phyloP scores from a whole-genome alignment of 2,113 vertebrate genomes.

The Nothocercus nigrocapillus region DNA sequence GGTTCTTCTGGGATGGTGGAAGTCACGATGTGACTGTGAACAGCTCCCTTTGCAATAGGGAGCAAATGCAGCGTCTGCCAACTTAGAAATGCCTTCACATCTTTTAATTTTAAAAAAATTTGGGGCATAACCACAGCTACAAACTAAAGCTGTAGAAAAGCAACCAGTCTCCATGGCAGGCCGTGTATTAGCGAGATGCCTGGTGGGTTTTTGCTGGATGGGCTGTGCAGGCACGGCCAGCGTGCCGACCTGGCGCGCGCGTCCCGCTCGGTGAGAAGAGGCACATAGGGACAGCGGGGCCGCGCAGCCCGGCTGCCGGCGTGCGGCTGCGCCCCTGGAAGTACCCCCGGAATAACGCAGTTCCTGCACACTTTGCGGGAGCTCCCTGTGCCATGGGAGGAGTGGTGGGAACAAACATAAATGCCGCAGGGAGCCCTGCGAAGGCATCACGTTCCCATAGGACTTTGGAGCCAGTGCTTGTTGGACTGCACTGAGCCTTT shows the following conservation, averaged over 20 bases:
- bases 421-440: background rate
- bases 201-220: fast-evolving
- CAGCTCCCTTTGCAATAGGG: background rate
- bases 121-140: background rate
- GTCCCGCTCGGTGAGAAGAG: background rate
- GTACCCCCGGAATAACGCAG: background rate
- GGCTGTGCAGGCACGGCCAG: fast-evolving
- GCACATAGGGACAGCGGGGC: fast-evolving
- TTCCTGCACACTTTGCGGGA: background rate
- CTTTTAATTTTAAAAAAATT: background rate
- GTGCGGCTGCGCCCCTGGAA: no score
- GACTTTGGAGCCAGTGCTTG: background rate
- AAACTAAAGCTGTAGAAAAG: fast-evolving
- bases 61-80: background rate
- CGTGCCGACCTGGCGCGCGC: background rate
- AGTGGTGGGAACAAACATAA: fast-evolving
- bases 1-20: background rate
- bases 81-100: fast-evolving
- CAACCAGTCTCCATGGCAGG: background rate
- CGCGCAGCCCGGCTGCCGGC: background rate
- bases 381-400: fast-evolving
- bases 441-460: fast-evolving
- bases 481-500: fast-evolving
- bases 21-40: no score
- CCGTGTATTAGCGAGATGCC: background rate